phyloP scores from a whole-genome alignment of 2,888 invertebrate species.

The Leptopilina myrica region DNA sequence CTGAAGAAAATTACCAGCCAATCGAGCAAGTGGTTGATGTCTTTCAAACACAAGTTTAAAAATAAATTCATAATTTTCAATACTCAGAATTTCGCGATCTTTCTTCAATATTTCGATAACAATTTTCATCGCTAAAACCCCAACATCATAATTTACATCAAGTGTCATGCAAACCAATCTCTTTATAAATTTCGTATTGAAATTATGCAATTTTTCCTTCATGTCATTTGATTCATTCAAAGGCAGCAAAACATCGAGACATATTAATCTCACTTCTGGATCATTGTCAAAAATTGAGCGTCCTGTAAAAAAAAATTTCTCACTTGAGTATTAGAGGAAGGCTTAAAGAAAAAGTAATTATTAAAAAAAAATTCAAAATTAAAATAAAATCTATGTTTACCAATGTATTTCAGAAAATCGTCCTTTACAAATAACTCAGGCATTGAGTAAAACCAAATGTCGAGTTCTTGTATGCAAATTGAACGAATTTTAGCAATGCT shows the following conservation, averaged over 20 bases:
- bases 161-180: slow-evolving; percentile 99
- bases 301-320: slow-evolving; percentile 68
- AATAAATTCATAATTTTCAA: slow-evolving; percentile 99
- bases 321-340: not conserved
- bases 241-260: slow-evolving; percentile 94
- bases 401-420: slow-evolving; percentile 99
- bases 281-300: slow-evolving; percentile 99
- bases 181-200: slow-evolving; percentile 99
- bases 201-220: slow-evolving; percentile 96
- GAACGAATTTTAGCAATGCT: slow-evolving; percentile 96
- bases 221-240: slow-evolving; percentile 93
- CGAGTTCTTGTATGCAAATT: slow-evolving; percentile 99
- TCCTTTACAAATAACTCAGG: slow-evolving; percentile 99
- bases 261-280: slow-evolving; percentile 92
- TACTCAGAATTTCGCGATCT: slow-evolving; percentile 94
- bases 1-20: slow-evolving; percentile 99
- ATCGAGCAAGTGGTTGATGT: slow-evolving; percentile 95
- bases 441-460: slow-evolving; percentile 99
- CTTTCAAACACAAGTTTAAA: slow-evolving; percentile 99
- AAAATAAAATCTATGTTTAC: slow-evolving; percentile 62
- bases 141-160: slow-evolving; percentile 98
- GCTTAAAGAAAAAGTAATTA: not conserved
- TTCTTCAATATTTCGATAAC: slow-evolving; percentile 96
- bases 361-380: slow-evolving; percentile 10
- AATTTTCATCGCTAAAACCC: slow-evolving; percentile 96